Conservation (phyloP, 2,797 vertebrate genomes). For the Melanotaenia parkinsoni region DNA sequence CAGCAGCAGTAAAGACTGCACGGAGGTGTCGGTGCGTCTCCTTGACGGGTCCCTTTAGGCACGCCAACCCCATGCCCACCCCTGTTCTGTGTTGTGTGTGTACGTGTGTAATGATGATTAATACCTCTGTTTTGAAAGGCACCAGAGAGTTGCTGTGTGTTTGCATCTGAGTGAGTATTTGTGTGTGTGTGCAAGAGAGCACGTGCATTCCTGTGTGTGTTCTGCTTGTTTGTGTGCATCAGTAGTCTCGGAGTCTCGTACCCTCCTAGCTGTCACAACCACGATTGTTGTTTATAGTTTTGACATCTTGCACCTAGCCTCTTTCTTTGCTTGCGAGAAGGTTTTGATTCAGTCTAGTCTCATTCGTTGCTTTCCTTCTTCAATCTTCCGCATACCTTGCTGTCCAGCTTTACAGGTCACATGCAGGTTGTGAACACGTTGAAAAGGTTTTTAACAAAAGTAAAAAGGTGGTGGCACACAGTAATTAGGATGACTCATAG, state of each 20-base stretch:
- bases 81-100: conserved; percentile 57
- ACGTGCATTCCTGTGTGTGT: conserved; percentile 16
- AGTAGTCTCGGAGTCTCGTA: conserved; percentile 45
- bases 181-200: conserved; percentile 9
- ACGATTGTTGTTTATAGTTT: conserved; percentile 72
- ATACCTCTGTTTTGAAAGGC: conserved; percentile 84
- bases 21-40: conserved; percentile 72
- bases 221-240: conserved; percentile 49
- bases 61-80: conserved; percentile 62
- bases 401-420: conserved; percentile 24
- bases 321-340: conserved; percentile 35
- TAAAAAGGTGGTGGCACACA: conserved; percentile 38
- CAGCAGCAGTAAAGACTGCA: conserved; percentile 72
- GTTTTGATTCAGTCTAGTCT: conserved; percentile 51
- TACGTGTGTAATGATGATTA: conserved; percentile 81
- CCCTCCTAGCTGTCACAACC: conserved; percentile 56
- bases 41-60: conserved; percentile 76
- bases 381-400: not conserved
- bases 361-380: conserved; percentile 8
- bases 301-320: conserved; percentile 66
- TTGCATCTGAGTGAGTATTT: conserved; percentile 34
- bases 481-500: conserved; percentile 53
- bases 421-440: conserved; percentile 14
- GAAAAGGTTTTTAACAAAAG: conserved; percentile 45
- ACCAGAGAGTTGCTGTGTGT: conserved; percentile 64